Evolutionary conservation across 2,113 vertebrate genomes (phyloP).

Genomic region (Rhinolophus ferrumequinum): DNA sequence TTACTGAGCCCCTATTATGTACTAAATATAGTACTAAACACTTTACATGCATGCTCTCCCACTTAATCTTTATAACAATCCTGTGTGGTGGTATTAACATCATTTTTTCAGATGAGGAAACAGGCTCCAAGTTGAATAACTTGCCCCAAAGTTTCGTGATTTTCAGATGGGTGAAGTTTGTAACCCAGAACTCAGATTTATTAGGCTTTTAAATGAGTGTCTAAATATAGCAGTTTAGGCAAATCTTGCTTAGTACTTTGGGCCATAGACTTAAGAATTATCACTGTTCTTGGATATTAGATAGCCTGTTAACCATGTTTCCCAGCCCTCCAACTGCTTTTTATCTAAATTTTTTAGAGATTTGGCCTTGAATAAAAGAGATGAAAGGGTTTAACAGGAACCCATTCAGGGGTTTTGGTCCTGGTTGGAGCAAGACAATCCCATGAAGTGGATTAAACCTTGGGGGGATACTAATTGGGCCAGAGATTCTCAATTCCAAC

Average conservation of each 20-base stretch:
- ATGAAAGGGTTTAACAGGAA: not conserved
- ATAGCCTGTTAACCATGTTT: not conserved
- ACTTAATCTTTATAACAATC: slow-evolving; percentile 18
- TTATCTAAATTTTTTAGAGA: slow-evolving; percentile 9
- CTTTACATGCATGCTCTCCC: not conserved
- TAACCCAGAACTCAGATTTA: not conserved
- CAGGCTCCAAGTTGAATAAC: not conserved
- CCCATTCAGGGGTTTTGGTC: not conserved
- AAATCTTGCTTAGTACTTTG: not conserved
- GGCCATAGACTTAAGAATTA: slow-evolving; percentile 13
- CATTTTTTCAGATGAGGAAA: slow-evolving; percentile 46
- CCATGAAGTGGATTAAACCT: not conserved
- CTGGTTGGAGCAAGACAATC: not conserved
- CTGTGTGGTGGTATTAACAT: not conserved
- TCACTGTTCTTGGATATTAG: not conserved
- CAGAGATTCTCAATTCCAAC: not conserved
- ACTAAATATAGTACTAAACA: not conserved
- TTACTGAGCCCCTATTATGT: not conserved
- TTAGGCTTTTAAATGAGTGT: not conserved
- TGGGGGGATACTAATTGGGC: not conserved
- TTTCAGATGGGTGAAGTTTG: not conserved
- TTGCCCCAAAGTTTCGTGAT: not conserved
- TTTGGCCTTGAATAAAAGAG: not conserved
- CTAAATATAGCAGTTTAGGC: slow-evolving; percentile 18
- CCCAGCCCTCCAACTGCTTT: not conserved